Base-by-base conservation (phyloP, 2,113 vertebrate genomes). In the Aldabrachelys gigantea region DNA sequence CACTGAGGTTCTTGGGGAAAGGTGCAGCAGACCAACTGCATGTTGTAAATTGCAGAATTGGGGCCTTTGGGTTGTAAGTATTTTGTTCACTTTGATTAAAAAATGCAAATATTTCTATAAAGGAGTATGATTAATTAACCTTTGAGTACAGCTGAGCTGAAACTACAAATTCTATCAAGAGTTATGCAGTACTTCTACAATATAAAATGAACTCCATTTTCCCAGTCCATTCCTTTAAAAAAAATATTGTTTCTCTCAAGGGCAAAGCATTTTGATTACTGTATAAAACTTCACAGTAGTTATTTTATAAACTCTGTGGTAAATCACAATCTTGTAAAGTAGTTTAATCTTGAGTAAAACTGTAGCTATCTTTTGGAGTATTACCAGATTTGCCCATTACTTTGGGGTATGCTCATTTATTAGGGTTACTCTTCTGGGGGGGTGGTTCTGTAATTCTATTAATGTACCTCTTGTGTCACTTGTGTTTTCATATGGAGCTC, bases 251-350 rank as follows among this genome's bases (percentile, higher is more conserved):
- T 4, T 80, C 14, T 53, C 69, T 96, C 49, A 89, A 92, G 49
- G 31, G 47, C 78, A 95, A 62, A 95, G 56, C 84, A 93, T 93
- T 96, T 93, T 89, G 52, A 84, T 91, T 89, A 35, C 35, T 94
- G 22, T 47, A 90, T 89, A 90, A 94, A 91, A 96, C 88, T 65
- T 76, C 11, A 65, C 6, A 65, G 29, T 62, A 8, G 41, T 96
- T 92, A 10, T 69, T 90, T 94, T 82, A 91, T 52, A 88, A 85
- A 75, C 6, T 91, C 27, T 49, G n/a, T 80, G 22, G 12, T 91
- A 95, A 92, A 96, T 91, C 47, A 88, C 83, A 94, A 92, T 75
- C 22, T 57, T 47, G 29, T 47, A n/a, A 94, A 91, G 47, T 82
- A 49, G 10, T 49, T 95, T 59, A 95, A 10, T 14, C 53, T 91